Base-by-base conservation (phyloP, 2,113 vertebrate genomes). In the Gnathonemus longibarbis region DNA sequence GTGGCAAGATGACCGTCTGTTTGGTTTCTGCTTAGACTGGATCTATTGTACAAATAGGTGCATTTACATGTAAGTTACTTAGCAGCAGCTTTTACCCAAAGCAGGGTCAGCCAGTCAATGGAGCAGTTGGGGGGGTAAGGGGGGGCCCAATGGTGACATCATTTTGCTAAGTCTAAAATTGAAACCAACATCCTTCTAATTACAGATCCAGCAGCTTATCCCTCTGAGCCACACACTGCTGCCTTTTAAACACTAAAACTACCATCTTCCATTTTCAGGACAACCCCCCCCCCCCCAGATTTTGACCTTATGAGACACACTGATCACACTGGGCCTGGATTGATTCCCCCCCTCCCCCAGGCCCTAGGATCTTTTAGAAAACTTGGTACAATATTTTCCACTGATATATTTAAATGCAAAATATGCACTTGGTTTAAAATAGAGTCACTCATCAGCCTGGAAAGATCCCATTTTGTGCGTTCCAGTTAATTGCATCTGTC, bases 331-430 rank as follows among this genome's bases (percentile, higher is more conserved):
- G 62, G 62, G 27, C 70, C 1, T 27, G 15, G n/a, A 66, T 66
- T n/a, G n/a, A 66, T 66, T 66, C 31, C n/a, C 27, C 27, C 11
- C 66, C 11, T 49, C 89, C 90, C 91, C 88, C 11, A 58, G 92
- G 91, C 31, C 13, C 50, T 17, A 15, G 13, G 50, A 52, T 52
- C 50, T 52, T 52, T 52, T 52, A 17, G 50, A 52, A 52, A 52
- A 52, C 50, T 52, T 52, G 13, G 50, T 52, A 19, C 35, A 80
- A 19, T 80, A 80, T 80, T 80, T 80, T 80, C 74, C 74, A 80
- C 35, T 80, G 74, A 80, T 80, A 80, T 80, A 80, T 80, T 80
- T 80, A 80, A 80, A 42, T 35, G 31, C 35, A 39, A 80, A 80
- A 80, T 42, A 80, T 42, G 35, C 35, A 80, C 74, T 19, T 39